A percentile compares a stretch with the other conserved stretches of the same genome.
Conservation (phyloP, 2,888 invertebrate genomes). For the Onchidella celtica region DNA sequence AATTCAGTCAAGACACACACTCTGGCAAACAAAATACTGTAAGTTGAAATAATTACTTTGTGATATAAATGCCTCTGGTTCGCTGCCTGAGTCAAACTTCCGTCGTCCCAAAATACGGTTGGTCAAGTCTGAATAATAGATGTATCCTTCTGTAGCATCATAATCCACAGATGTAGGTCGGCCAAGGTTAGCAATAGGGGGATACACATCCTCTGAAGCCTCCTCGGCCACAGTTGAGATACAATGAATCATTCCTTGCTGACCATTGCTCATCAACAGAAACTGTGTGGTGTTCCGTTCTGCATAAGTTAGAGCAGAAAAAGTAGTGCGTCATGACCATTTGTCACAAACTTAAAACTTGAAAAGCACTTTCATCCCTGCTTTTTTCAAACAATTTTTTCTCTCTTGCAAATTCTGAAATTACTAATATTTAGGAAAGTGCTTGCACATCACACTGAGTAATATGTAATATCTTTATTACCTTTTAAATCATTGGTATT, state of each 20-base stretch:
- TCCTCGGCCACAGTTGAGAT: slow-evolving; percentile 80
- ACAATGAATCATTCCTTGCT: slow-evolving; percentile 87
- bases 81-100: slow-evolving; percentile 12
- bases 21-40: too few species aligned
- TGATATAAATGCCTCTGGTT: slow-evolving; percentile 38
- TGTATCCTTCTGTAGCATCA: slow-evolving; percentile 83
- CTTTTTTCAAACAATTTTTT: background rate
- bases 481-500: too few species aligned
- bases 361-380: background rate
- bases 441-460: too few species aligned
- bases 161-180: slow-evolving; percentile 87
- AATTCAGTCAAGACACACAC: too few species aligned
- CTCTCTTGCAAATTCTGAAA: too few species aligned
- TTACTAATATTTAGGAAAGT: too few species aligned
- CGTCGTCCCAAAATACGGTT: slow-evolving; percentile 82
- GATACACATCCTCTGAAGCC: slow-evolving; percentile 83
- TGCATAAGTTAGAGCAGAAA: slow-evolving; percentile 70
- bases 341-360: background rate
- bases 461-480: too few species aligned
- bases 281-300: slow-evolving; percentile 84
- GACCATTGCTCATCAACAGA: slow-evolving; percentile 85
- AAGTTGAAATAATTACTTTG: too few species aligned
- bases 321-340: background rate
- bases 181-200: slow-evolving; percentile 85
- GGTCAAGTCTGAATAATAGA: slow-evolving; percentile 85